Conservation (phyloP, 2,113 vertebrate genomes). For the Dunckerocampus dactyliophorus region DNA sequence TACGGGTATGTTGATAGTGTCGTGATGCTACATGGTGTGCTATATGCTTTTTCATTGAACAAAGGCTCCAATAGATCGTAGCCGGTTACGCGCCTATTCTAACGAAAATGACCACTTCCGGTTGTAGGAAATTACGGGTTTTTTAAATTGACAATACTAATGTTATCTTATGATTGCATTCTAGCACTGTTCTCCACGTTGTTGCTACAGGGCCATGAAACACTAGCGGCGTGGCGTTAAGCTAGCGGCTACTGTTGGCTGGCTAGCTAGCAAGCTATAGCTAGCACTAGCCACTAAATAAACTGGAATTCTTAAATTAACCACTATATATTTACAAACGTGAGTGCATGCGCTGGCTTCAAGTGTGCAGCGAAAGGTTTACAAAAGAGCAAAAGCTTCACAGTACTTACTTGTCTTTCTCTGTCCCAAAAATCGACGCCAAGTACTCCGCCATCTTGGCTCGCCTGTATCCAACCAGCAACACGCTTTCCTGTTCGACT, state of each 20-base stretch:
- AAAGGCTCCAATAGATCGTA: slow-evolving; percentile 26
- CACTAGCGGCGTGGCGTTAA: slow-evolving; percentile 31
- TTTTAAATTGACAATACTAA: neutral
- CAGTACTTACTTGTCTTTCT: slow-evolving; percentile 91
- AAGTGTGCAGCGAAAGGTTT: fast-evolving
- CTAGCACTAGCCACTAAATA: slow-evolving; percentile 17
- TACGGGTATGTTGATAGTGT: neutral
- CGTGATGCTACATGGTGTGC: neutral
- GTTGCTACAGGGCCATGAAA: slow-evolving; percentile 6
- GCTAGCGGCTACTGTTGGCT: neutral
- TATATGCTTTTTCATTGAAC: slow-evolving; percentile 9
- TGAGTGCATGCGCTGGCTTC: too few relatives aligned
- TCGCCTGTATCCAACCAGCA: slow-evolving; percentile 11
- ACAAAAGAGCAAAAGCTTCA: neutral
- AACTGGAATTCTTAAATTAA: neutral
- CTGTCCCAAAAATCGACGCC: slow-evolving; percentile 95
- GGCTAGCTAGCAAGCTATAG: slow-evolving; percentile 24
- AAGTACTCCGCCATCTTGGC: slow-evolving; percentile 91
- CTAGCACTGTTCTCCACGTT: neutral
- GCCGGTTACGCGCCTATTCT: neutral
- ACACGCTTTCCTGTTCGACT: slow-evolving; percentile 10
- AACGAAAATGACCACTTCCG: neutral
- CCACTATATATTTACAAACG: neutral
- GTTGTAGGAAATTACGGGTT: neutral
- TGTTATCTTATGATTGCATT: neutral